Evolutionary conservation across 2,888 invertebrate genomes (phyloP).

Genomic region (Petrolisthes manimaculis): DNA sequence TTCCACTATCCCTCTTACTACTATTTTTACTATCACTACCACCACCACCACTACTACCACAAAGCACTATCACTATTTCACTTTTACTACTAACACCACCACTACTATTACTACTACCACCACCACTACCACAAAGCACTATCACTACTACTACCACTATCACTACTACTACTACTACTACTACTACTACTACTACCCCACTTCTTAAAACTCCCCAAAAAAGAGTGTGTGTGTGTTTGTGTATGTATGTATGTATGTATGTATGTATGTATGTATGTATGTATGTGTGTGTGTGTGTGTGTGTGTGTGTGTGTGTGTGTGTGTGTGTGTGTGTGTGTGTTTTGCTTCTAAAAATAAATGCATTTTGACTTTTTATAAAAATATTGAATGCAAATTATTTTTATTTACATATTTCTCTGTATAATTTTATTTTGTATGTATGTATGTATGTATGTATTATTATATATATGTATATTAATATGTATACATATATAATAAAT

Average conservation of each 20-base stretch:
- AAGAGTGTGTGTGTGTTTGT: no score
- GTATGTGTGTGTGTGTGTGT: no score
- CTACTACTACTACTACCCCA: slow-evolving; percentile 9
- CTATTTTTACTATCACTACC: slow-evolving; percentile 4
- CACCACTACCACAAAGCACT: not conserved
- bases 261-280: no score
- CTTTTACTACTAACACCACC: not conserved
- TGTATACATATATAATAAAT: slow-evolving; percentile 2
- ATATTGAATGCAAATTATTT: not conserved
- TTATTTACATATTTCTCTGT: not conserved
- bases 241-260: no score
- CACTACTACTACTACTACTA: slow-evolving; percentile 6
- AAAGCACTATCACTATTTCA: not conserved
- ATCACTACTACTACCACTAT: not conserved
- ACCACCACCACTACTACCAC: not conserved
- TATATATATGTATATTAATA: no score
- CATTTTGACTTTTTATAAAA: not conserved
- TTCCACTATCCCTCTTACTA: slow-evolving; percentile 8
- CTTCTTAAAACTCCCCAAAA: no score
- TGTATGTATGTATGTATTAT: slow-evolving; percentile 7
- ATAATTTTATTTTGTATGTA: not conserved
- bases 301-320: no score
- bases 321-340: no score
- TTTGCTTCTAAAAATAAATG: no score
- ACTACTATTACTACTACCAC: slow-evolving; percentile 14